phyloP scores from a whole-genome alignment of 2,888 invertebrate genomes.

The Lingula anatina region DNA sequence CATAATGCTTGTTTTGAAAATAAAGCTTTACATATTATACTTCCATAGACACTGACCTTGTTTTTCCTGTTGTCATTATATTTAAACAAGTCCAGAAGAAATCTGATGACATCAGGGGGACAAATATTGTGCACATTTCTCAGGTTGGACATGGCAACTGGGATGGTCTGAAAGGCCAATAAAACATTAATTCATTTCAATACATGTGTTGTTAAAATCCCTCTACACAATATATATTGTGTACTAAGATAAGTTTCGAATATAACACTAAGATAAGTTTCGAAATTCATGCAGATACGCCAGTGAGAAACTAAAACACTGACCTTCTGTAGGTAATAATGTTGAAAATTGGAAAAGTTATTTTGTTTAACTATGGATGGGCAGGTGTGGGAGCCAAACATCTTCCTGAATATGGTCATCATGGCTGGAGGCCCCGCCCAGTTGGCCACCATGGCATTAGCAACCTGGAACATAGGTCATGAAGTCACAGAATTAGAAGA shows the following conservation, averaged over 20 bases:
- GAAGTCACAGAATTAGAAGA: background rate
- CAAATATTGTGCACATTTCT: conserved; percentile 91
- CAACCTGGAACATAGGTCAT: conserved; percentile 50
- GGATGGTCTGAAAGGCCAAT: conserved; percentile 71
- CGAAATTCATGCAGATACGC: background rate
- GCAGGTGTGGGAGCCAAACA: conserved; percentile 92
- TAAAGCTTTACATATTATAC: no score
- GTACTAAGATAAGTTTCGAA: no score
- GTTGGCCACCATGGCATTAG: conserved; percentile 51
- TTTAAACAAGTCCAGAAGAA: conserved; percentile 90
- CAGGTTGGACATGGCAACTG: conserved; percentile 87
- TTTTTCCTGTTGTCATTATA: conserved; percentile 98
- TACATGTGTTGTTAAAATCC: no score
- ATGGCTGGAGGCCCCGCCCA: conserved; percentile 97
- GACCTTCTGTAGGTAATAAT: conserved; percentile 87
- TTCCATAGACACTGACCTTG: conserved; percentile 59
- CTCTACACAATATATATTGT: no score
- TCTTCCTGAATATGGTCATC: conserved; percentile 85
- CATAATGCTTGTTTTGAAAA: background rate
- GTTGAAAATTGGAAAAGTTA: conserved; percentile 88
- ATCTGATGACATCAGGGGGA: conserved; percentile 82
- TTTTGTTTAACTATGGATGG: conserved; percentile 91
- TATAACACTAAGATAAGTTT: background rate
- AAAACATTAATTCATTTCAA: no score
- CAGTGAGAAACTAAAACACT: background rate